Conservation (phyloP, 2,113 vertebrate species). For the Oncorhynchus keta region DNA sequence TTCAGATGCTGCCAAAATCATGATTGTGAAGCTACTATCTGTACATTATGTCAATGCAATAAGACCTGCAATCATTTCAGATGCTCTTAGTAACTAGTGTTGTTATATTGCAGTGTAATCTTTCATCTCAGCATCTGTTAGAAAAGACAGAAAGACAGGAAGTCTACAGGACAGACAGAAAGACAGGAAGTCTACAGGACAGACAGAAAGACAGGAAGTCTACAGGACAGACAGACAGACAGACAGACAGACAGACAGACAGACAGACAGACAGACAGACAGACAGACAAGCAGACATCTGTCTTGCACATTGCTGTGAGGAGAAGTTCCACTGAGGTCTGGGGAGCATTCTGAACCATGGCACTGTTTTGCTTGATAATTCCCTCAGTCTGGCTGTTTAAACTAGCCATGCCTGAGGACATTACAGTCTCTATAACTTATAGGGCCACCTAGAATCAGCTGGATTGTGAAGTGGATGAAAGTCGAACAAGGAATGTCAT, state of each 20-base stretch:
- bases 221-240: too few relatives aligned
- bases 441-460: too few relatives aligned
- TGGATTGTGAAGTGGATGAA: too few relatives aligned
- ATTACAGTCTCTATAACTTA: too few relatives aligned
- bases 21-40: conserved; percentile 24
- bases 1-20: too few relatives aligned
- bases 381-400: conserved; percentile 5
- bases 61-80: conserved; percentile 53
- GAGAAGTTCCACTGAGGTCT: conserved; percentile 39
- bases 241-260: too few relatives aligned
- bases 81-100: conserved; percentile 27
- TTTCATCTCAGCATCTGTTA: too few relatives aligned
- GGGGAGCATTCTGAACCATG: conserved; percentile 26
- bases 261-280: too few relatives aligned
- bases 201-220: too few relatives aligned
- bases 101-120: conserved; percentile 9
- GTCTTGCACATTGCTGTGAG: conserved; percentile 70
- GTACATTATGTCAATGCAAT: conserved; percentile 23
- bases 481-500: too few relatives aligned
- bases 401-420: too few relatives aligned
- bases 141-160: neutral
- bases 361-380: conserved; percentile 23
- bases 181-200: neutral
- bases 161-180: too few relatives aligned
- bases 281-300: conserved; percentile 65